phyloP scores from a whole-genome alignment of 2,888 invertebrate species.

The Dryococelus australis region DNA sequence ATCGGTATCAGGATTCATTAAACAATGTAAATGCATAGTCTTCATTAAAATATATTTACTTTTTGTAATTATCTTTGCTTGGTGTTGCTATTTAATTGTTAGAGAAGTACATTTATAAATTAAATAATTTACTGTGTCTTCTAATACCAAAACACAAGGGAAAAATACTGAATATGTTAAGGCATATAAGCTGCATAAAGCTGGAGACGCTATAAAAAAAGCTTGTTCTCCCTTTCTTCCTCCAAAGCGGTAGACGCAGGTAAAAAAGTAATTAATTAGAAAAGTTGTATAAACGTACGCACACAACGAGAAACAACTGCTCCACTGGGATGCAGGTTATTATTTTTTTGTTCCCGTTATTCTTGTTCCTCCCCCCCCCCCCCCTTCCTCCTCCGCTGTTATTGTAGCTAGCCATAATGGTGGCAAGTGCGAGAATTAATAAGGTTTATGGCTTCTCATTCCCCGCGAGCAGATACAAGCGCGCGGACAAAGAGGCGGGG shows the following conservation, averaged over 20 bases:
- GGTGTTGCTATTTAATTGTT: too few species aligned
- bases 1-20: too few species aligned
- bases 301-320: not conserved
- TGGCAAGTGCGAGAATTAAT: constrained; percentile 9
- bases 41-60: too few species aligned
- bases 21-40: too few species aligned
- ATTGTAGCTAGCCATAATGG: not conserved
- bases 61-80: too few species aligned
- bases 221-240: not conserved
- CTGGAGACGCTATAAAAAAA: too few species aligned
- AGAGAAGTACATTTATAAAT: too few species aligned
- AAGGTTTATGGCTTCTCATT: constrained; percentile 3
- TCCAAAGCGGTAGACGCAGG: not conserved
- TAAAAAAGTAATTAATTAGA: constrained; percentile 16
- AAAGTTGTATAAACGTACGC: not conserved
- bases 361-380: not conserved
- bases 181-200: too few species aligned
- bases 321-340: not conserved
- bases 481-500: not conserved
- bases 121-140: too few species aligned
- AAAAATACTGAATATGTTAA: too few species aligned
- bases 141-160: too few species aligned
- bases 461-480: not conserved
- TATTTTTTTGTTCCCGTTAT: not conserved
- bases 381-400: not conserved